Evolutionary conservation across 2,113 vertebrate species (phyloP), one percentile per base, ranked within the genome.

Genomic region (Amphiprion ocellaris): DNA sequence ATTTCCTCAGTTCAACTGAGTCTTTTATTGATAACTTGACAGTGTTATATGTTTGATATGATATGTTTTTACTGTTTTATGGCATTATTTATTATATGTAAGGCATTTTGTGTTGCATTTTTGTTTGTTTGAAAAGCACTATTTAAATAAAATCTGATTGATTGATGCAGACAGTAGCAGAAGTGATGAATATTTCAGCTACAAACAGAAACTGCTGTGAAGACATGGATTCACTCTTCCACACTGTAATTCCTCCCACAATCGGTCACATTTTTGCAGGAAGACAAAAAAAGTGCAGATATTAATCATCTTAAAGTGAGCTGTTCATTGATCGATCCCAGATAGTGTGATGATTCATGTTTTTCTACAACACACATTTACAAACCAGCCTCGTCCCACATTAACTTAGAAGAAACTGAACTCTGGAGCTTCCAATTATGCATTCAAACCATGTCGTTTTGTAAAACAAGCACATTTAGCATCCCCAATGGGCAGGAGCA

Each of bases 391-490:
- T 19, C 19, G 14, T 67, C 16, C 33, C 5, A 24, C 8, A 2
- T 41, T 28, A 55, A 0, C 44, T 44, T 1, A 52, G 16, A 19
- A 47, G 3, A 69, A 56, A 50, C 2, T 53, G 39, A 66, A 70
- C 0, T 69, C 37, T 30, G 44, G 46, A 69, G 52, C 23, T 21
- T 37, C 19, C 61, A 26, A 77, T 87, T 84, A 74, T 49, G 50
- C 47, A 78, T 90, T 87, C 76, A 78, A 70, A 78, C 33, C 28
- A 58, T 74, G 74, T 72, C 23, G 65, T 84, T 91, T 87, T 63
- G 82, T 74, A 81, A 84, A 90, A 90, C 84, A 91, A 80, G 75
- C 72, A 66, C 54, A 89, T 89, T 86, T 77, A 86, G 77, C 73
- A 75, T 82, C 81, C 80, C 82, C 77, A 77, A 2, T 4, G 49